Base-by-base conservation (phyloP, 2,888 invertebrate genomes). In the Melikaiella ostensackeni region DNA sequence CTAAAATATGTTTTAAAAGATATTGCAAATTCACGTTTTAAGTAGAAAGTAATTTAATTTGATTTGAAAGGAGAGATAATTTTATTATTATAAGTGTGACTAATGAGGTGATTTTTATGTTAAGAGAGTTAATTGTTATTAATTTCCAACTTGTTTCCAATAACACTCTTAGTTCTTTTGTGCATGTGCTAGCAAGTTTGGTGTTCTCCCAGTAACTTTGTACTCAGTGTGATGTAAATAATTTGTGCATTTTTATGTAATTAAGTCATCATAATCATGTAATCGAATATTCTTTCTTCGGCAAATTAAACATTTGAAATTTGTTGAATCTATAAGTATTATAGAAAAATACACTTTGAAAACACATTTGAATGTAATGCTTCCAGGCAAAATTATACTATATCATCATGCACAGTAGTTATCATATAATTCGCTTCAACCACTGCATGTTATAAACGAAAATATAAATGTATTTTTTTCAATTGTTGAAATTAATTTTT, bases 401-500 rank as follows among this genome's bases (percentile, higher is more conserved):
- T 2, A 30, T 70, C n/a, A 70, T 70, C 50, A 55, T 19, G n/a
- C 50, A 70, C 50, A 50, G n/a, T 70, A 70, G 70, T 70, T 55
- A 50, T 5, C 27, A 9, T 19, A n/a, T 70, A 16, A 11, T 19
- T 27, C 19, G 0, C 19, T 33, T 59, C 30, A 42, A 46, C 6
- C 19, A 70, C 42, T 21, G 61, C 59, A 70, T 61, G 30, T 30
- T 30, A 30, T 30, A 30, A 30, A 30, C 30, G 30, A 30, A 30
- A 30, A 30, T 30, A 30, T 30, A 4, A n/a, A n/a, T n/a, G n/a
- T n/a, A n/a, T n/a, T n/a, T n/a, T n/a, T 30, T 30, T 30, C 4
- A 30, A 30, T 30, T 30, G 4, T 4, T 30, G 30, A 30, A 30
- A 30, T 30, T 2, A 30, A 30, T 30, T 30, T 30, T 30, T 30